These are phyloP conservation scores for Zaprionus gabonicus DNA, from an alignment of 1,140 invertebrate species.

Conservation along the genomic window DNA sequence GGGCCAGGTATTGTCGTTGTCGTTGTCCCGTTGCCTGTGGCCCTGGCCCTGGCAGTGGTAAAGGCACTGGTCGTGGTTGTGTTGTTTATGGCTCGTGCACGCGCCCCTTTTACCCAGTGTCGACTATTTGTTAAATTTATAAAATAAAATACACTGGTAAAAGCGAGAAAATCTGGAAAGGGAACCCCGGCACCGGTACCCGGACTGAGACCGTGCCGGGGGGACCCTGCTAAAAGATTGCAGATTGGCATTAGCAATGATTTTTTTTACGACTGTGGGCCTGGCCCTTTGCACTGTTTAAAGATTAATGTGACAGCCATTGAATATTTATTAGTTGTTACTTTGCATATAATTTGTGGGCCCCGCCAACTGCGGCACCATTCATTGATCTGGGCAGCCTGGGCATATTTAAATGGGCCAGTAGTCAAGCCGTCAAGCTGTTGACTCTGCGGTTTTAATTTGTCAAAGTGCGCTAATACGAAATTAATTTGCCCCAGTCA, in stretches of 20 bases:
- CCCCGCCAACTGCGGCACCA: conserved; percentile 36
- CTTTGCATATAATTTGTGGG: conserved; percentile 81
- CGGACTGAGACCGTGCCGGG: conserved; percentile 19
- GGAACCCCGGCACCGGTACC: conserved; percentile 5
- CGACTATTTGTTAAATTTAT: conserved; percentile 82
- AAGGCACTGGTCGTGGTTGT: conserved; percentile 59
- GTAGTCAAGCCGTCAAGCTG: conserved; percentile 58
- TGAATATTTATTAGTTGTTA: conserved; percentile 82
- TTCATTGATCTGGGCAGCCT: conserved; percentile 64
- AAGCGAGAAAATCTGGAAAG: conserved; percentile 5
- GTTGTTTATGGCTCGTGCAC: conserved; percentile 72
- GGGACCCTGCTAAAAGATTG: conserved; percentile 63
- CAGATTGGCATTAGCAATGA: conserved; percentile 77
- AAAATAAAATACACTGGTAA: conserved; percentile 57
- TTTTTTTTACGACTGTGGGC: conserved; percentile 43
- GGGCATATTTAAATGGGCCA: conserved; percentile 63
- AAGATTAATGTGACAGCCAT: conserved; percentile 81
- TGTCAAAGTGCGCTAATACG: conserved; percentile 81
- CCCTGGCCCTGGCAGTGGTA: conserved; percentile 24
- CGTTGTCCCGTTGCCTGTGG: neutral
- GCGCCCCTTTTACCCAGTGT: conserved; percentile 70
- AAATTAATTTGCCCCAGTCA: conserved; percentile 72
- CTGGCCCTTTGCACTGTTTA: conserved; percentile 64
- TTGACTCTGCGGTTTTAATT: conserved; percentile 80
- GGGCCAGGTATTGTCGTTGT: conserved; percentile 77